A percentile compares a stretch with the other conserved stretches of the same genome.
Evolutionary conservation across 1,140 invertebrate species (phyloP).

Genomic region (Drosophila oshimai): DNA sequence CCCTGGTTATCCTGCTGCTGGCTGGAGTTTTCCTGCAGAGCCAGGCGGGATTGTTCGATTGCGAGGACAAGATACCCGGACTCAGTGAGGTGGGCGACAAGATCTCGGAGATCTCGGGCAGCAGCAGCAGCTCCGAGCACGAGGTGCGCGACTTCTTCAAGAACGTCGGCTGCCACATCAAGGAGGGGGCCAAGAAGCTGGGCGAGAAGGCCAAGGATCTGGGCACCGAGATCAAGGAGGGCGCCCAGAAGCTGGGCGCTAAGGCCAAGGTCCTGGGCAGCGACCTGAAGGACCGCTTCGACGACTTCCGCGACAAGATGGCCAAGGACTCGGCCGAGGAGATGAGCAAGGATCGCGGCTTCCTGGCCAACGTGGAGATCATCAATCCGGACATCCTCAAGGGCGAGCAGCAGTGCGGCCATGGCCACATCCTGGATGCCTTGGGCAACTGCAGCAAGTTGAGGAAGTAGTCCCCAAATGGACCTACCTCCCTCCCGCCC

Average conservation of each 20-base stretch:
- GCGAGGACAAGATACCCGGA: slow-evolving; percentile 58
- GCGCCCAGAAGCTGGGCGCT: slow-evolving; percentile 65
- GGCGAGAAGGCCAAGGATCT: slow-evolving; percentile 62
- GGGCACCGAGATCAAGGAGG: slow-evolving; percentile 62
- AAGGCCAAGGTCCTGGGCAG: slow-evolving; percentile 67
- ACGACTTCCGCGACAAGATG: slow-evolving; percentile 70
- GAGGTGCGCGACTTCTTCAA: slow-evolving; percentile 74
- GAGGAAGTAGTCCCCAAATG: slow-evolving; percentile 47
- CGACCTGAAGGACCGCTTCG: slow-evolving; percentile 64
- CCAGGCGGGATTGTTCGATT: slow-evolving; percentile 62
- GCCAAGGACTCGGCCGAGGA: slow-evolving; percentile 62
- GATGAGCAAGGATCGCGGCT: slow-evolving; percentile 52
- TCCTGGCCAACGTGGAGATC: slow-evolving; percentile 68
- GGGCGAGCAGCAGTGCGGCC: slow-evolving; percentile 74
- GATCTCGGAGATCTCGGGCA: slow-evolving; percentile 43
- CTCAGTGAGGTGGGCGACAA: slow-evolving; percentile 53
- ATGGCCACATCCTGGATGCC: slow-evolving; percentile 73
- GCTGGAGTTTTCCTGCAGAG: slow-evolving; percentile 3
- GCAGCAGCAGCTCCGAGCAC: slow-evolving; percentile 57
- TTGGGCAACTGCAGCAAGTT: slow-evolving; percentile 81
- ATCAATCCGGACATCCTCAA: slow-evolving; percentile 76
- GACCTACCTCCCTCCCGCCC: not conserved
- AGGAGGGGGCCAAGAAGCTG: slow-evolving; percentile 63
- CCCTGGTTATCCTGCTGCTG: slow-evolving; percentile 22
- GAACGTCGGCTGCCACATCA: slow-evolving; percentile 70